Conservation (phyloP, 1,140 invertebrate species). For the Pseudachorutes palmiensis region DNA sequence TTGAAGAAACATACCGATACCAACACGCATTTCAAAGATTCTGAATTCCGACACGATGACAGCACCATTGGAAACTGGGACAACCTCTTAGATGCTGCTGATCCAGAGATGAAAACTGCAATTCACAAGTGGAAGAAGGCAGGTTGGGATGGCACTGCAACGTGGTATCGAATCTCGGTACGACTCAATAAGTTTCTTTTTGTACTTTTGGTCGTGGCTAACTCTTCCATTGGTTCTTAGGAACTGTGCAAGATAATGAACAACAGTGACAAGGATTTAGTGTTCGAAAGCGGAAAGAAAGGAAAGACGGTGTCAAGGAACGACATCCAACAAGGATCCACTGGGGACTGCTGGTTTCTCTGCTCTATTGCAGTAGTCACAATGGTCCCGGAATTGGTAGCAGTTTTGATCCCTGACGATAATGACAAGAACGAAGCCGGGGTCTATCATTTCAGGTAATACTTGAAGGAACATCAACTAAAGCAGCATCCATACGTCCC, state of each 20-base stretch:
- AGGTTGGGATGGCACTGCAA: background rate
- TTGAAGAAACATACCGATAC: background rate
- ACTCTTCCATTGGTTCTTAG: background rate
- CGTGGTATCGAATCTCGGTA: background rate
- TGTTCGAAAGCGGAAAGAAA: background rate
- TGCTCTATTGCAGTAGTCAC: background rate
- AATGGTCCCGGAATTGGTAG: background rate
- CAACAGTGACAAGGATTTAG: background rate
- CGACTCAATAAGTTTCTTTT: background rate
- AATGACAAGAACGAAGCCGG: background rate
- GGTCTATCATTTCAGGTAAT: background rate
- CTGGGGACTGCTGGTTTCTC: background rate
- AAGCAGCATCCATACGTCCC: background rate
- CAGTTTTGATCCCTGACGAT: background rate
- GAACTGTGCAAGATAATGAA: background rate
- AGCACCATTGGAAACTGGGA: background rate
- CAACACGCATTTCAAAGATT: background rate
- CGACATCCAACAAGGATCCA: background rate
- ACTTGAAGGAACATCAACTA: background rate
- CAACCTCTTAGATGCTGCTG: background rate
- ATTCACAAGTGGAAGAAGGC: constrained; percentile 6
- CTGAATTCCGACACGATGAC: background rate
- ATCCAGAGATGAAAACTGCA: background rate
- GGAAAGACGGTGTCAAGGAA: background rate
- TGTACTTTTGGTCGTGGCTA: background rate